These are phyloP conservation scores for Parauchenoglanis ngamensis DNA, from an alignment of 2,797 vertebrate genomes.

Conservation along the genomic window DNA sequence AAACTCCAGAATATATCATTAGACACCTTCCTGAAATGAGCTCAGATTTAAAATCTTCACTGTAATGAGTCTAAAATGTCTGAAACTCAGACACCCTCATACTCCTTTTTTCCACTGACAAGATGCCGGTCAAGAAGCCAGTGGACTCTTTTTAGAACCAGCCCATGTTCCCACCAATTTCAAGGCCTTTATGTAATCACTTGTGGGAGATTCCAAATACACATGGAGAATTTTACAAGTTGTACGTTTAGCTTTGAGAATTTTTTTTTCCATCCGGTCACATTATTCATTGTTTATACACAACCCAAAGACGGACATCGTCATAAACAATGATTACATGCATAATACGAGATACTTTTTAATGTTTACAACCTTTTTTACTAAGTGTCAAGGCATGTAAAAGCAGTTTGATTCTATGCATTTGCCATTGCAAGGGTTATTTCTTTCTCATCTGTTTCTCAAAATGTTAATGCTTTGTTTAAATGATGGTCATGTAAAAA, in stretches of 20 bases:
- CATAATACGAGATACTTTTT: background rate
- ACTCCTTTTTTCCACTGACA: background rate
- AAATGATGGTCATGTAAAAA: background rate
- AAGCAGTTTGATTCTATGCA: background rate
- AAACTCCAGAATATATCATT: background rate
- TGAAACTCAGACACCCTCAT: conserved; percentile 7
- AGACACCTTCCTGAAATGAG: conserved; percentile 33
- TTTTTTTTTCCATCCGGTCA: background rate
- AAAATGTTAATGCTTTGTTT: background rate
- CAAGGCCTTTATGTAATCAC: conserved; percentile 3
- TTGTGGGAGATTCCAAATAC: conserved; percentile 10
- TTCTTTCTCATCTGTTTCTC: background rate
- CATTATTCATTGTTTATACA: background rate
- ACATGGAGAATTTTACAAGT: background rate
- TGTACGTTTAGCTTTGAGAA: background rate
- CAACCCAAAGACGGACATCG: background rate
- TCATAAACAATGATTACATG: background rate
- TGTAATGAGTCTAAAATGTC: conserved; percentile 23
- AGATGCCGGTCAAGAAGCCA: background rate
- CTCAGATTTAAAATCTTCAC: conserved; percentile 12
- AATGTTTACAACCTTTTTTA: background rate
- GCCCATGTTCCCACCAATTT: background rate
- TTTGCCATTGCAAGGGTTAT: background rate
- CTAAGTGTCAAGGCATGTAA: background rate
- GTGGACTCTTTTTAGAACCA: background rate